A percentile compares a stretch with the other conserved stretches of the same genome.
These are phyloP conservation scores for Xiphydria camelus DNA, from an alignment of 2,888 invertebrate species.

Conservation along the genomic window DNA sequence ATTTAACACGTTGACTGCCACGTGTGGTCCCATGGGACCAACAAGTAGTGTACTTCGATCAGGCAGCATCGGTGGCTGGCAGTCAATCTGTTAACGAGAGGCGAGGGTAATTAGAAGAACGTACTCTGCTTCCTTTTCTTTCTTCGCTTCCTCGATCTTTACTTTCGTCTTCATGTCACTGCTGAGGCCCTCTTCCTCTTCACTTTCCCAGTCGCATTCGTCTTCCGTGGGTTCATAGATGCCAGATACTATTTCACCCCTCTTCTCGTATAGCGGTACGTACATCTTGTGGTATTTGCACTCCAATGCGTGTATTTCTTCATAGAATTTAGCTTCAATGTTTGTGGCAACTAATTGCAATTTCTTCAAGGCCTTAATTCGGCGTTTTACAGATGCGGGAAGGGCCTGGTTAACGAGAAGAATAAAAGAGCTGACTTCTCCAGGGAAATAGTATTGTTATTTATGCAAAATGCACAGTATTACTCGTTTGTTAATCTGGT, in stretches of 20 bases:
- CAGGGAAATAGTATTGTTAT: background rate
- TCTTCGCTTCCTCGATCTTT: constrained; percentile 65
- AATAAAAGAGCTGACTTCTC: too few relatives aligned
- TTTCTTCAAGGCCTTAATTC: constrained; percentile 83
- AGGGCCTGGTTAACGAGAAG: constrained; percentile 61
- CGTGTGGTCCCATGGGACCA: too few relatives aligned
- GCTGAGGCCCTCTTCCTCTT: constrained; percentile 66
- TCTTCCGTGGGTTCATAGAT: constrained; percentile 85
- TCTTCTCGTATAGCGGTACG: constrained; percentile 77
- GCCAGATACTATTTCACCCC: constrained; percentile 69
- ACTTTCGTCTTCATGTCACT: constrained; percentile 71
- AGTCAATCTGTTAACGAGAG: background rate
- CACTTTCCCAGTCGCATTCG: constrained; percentile 87
- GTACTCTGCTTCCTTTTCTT: constrained; percentile 59
- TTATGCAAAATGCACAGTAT: background rate
- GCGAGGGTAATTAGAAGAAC: constrained; percentile 26
- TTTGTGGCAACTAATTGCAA: constrained; percentile 83
- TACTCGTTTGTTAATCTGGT: background rate
- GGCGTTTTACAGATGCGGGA: constrained; percentile 76
- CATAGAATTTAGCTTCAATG: constrained; percentile 90
- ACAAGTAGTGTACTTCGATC: too few relatives aligned
- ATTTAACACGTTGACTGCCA: too few relatives aligned
- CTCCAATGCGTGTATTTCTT: constrained; percentile 91
- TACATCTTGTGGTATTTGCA: constrained; percentile 85
- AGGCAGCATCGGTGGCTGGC: too few relatives aligned